Evolutionary conservation across 37 sponge, comb jelly and placozoan genomes (phyloP).

Genomic region (Eunapius fragilis): DNA sequence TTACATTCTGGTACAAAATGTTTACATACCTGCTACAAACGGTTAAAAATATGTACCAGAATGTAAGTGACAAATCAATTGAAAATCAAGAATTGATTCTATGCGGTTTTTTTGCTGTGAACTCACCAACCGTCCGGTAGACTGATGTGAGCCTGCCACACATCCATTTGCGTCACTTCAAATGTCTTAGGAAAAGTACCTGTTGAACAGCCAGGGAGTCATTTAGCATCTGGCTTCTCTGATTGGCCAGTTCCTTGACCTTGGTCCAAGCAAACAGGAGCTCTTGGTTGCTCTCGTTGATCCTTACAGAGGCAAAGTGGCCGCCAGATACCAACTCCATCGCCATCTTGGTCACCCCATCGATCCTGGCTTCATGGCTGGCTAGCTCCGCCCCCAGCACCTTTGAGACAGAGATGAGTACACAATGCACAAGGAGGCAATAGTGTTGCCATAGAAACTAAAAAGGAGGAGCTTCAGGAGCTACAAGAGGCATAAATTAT

Average conservation of each 20-base stretch:
- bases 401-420: conserved; percentile 25
- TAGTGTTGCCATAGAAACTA: not conserved
- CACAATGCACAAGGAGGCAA: not conserved
- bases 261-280: conserved; percentile 67
- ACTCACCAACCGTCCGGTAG: too few species aligned
- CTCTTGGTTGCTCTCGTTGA: conserved; percentile 27
- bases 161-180: too few species aligned
- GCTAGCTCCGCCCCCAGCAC: conserved; percentile 74
- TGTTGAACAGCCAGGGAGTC: conserved; percentile 75
- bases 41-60: too few species aligned
- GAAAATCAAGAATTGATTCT: too few species aligned
- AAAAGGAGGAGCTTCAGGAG: not conserved
- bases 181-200: too few species aligned
- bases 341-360: conserved; percentile 41
- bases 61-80: too few species aligned
- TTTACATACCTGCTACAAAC: too few species aligned
- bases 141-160: too few species aligned
- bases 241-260: conserved; percentile 42
- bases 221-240: conserved; percentile 60
- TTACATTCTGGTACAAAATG: too few species aligned
- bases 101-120: too few species aligned
- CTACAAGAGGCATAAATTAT: too few species aligned
- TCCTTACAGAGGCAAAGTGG: conserved; percentile 69
- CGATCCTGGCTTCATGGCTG: conserved; percentile 71
- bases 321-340: conserved; percentile 62